Evolutionary conservation across 2,113 vertebrate genomes (phyloP), one percentile per base, ranked within the genome.

Genomic region (Isurus oxyrinchus): DNA sequence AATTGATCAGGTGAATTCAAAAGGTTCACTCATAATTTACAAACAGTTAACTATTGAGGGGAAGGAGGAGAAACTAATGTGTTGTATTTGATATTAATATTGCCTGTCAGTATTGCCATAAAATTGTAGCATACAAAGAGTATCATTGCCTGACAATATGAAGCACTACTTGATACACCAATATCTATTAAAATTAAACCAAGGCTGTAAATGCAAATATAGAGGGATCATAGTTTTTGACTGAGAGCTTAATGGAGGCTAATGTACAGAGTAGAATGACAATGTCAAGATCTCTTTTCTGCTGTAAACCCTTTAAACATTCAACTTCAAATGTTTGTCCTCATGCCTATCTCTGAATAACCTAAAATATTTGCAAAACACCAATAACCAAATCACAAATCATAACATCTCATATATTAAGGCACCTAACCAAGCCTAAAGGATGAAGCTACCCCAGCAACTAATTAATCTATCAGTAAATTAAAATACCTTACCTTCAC

Each of bases 321-420:
- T 67, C 66, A 53, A 53, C 53, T 72, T 53, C 25, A 95, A 67
- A 95, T 2, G 4, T 16, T 93, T 72, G 25, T 53, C 94, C 66
- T 53, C 40, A 72, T 27, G 40, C 44, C 66, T 53, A 49, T 72
- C 40, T 31, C 59, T 63, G 90, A 57, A 63, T 59, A 63, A 63
- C 25, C 66, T 31, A 53, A 72, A 95, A 95, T 31, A 72, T 72
- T 95, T 49, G 63, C 94, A n/a, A 40, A 95, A 95, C 23, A 72
- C 57, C 35, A 93, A 63, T 40, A 93, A 40, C 87, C 5, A 55
- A 90, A 57, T 31, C 35, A 63, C 59, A n/a, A 95, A 53, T 53
- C 23, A 69, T 2, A 95, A 72, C 10, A 25, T 72, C 19, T 35
- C 63, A 49, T 95, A 66, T 61, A 21, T 66, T 63, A 57, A 94